These are phyloP conservation scores for Rhimphoctona megacephalus DNA, from an alignment of 2,888 invertebrate genomes.

Conservation along the genomic window DNA sequence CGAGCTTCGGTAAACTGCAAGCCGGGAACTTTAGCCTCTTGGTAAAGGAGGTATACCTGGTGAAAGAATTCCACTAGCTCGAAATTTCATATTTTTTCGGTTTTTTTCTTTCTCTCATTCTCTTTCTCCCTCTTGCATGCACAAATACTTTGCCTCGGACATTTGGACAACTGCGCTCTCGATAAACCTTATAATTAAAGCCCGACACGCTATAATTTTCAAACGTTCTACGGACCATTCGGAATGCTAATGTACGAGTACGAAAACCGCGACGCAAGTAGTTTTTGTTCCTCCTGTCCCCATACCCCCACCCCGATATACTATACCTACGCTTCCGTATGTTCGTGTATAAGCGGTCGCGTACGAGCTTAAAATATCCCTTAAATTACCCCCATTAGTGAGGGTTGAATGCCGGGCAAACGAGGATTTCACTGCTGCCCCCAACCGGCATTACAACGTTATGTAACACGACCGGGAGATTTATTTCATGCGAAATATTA, in stretches of 20 bases:
- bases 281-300: slow-evolving; percentile 79
- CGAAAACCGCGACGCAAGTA: slow-evolving; percentile 78
- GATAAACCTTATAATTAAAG: slow-evolving; percentile 60
- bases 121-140: neutral
- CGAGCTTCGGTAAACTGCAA: slow-evolving; percentile 70
- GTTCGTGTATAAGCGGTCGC: slow-evolving; percentile 56
- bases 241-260: slow-evolving; percentile 83
- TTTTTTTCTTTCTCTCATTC: neutral
- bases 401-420: slow-evolving; percentile 82
- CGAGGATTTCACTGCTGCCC: slow-evolving; percentile 80
- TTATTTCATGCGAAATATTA: slow-evolving; percentile 84
- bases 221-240: slow-evolving; percentile 71
- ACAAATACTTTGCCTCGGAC: slow-evolving; percentile 8
- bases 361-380: slow-evolving; percentile 83
- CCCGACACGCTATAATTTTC: slow-evolving; percentile 59
- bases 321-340: neutral
- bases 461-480: slow-evolving; percentile 77
- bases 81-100: neutral
- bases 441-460: slow-evolving; percentile 36
- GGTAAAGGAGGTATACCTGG: slow-evolving; percentile 75
- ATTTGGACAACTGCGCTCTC: slow-evolving; percentile 37
- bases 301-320: slow-evolving; percentile 78
- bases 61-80: slow-evolving; percentile 78
- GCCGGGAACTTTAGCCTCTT: slow-evolving; percentile 58
- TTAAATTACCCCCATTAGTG: slow-evolving; percentile 84